A percentile compares a stretch with the other conserved stretches of the same genome.
These are phyloP conservation scores for Elephas maximus DNA, from an alignment of 2,113 vertebrate genomes.

Conservation along the genomic window DNA sequence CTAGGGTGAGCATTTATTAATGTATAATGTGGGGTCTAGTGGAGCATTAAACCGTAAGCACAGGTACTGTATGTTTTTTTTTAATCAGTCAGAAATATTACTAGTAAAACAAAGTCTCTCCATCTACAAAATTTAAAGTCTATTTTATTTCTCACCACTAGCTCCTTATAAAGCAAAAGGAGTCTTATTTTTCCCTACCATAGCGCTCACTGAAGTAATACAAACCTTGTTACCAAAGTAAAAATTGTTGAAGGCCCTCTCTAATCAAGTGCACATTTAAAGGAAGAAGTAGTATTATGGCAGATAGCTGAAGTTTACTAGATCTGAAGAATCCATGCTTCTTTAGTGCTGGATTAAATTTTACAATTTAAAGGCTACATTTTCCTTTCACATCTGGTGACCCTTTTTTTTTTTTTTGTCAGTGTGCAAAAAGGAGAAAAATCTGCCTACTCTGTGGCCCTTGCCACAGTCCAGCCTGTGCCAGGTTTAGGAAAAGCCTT, in stretches of 20 bases:
- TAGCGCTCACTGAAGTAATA: conserved; percentile 4
- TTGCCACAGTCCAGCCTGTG: not conserved
- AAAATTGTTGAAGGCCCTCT: not conserved
- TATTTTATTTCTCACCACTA: not conserved
- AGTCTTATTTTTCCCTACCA: not conserved
- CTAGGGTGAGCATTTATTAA: not conserved
- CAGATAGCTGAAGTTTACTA: not conserved
- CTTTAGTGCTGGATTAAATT: conserved; percentile 71
- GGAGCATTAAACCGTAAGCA: not conserved
- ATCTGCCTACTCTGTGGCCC: conserved; percentile 19
- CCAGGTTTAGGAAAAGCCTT: conserved; percentile 54
- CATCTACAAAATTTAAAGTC: not conserved
- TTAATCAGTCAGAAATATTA: not conserved
- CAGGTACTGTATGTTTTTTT: not conserved
- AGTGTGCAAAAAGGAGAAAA: conserved; percentile 65
- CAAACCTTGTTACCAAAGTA: conserved; percentile 28
- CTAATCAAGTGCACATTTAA: conserved; percentile 45
- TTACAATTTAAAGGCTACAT: conserved; percentile 68
- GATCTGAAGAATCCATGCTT: conserved; percentile 44
- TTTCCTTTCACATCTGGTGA: conserved; percentile 74
- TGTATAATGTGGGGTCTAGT: not conserved
- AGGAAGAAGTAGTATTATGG: not conserved
- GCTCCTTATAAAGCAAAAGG: conserved; percentile 15
- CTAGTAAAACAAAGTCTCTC: not conserved
- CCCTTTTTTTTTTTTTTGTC: conserved; percentile 38